Evolutionary conservation across 92 coral and sea anemone species (phyloP).

Genomic region (Actinostola sp.): DNA sequence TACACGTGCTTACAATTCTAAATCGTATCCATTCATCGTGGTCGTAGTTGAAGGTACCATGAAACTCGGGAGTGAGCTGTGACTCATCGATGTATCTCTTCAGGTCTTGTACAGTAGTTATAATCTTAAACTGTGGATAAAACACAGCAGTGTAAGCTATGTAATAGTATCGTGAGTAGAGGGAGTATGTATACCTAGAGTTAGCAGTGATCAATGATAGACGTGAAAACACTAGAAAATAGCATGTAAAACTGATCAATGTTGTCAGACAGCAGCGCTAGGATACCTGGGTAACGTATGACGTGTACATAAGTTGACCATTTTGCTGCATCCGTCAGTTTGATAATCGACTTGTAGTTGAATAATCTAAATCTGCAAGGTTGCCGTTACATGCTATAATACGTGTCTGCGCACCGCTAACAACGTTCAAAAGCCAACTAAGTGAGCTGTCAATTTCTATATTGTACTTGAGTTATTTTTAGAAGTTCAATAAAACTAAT

Average conservation of each 20-base stretch:
- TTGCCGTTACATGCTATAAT: neutral
- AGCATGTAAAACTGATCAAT: too few species aligned
- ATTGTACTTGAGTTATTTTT: constrained; percentile 5
- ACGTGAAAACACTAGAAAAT: too few species aligned
- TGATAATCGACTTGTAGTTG: too few species aligned
- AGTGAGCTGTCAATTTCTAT: neutral
- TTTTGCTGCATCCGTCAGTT: too few species aligned
- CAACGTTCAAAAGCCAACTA: constrained; percentile 6
- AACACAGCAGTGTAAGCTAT: neutral
- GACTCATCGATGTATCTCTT: constrained; percentile 73
- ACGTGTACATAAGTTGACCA: too few species aligned
- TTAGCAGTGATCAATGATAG: too few species aligned
- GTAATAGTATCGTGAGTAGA: too few species aligned
- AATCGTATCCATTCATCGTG: constrained; percentile 98
- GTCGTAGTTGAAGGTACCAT: constrained; percentile 91
- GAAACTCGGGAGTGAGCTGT: constrained; percentile 90
- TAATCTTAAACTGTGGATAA: constrained; percentile 83
- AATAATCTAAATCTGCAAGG: too few species aligned
- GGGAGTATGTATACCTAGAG: too few species aligned
- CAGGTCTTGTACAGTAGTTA: constrained; percentile 89
- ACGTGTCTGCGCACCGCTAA: neutral
- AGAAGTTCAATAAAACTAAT: too few species aligned
- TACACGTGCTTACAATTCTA: constrained; percentile 96
- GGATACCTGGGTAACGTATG: too few species aligned
- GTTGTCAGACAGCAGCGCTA: too few species aligned